Conservation (phyloP, 2,797 vertebrate species). For the Eurystomus glaucurus region DNA sequence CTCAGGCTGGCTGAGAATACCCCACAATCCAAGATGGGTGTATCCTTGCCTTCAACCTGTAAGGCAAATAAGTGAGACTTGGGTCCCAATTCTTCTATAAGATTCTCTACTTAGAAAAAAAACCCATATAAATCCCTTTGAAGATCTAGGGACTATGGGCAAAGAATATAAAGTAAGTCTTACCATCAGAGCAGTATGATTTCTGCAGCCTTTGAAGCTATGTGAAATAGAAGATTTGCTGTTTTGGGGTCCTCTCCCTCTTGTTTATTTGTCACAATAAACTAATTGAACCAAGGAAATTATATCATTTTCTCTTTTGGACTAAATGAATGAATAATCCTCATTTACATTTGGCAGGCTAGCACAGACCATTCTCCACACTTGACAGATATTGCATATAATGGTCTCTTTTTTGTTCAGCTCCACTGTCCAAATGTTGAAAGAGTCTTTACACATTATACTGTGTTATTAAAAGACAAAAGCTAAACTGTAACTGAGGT, state of each 20-base stretch:
- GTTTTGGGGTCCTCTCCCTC: neutral
- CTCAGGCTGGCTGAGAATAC: neutral
- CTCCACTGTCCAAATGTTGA: constrained; percentile 7
- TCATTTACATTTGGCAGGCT: constrained; percentile 55
- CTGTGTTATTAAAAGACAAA: constrained; percentile 21
- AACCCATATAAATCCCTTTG: neutral
- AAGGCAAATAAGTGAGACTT: neutral
- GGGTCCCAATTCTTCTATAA: neutral
- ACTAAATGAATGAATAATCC: constrained; percentile 6
- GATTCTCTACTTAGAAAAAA: neutral
- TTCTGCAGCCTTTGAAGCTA: neutral
- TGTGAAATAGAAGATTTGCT: neutral
- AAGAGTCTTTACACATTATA: constrained; percentile 5
- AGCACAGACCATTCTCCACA: constrained; percentile 17
- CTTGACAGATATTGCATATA: constrained; percentile 43
- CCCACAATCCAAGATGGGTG: neutral
- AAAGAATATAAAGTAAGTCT: neutral
- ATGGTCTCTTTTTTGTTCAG: constrained; percentile 22
- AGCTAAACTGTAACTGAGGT: neutral
- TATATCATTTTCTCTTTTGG: constrained; percentile 18
- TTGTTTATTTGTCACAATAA: constrained; percentile 23
- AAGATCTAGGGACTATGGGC: neutral
- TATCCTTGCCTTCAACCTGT: neutral
- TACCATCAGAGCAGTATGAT: neutral
- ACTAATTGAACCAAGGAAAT: constrained; percentile 18